Evolutionary conservation across 2,113 vertebrate genomes (phyloP), one percentile per base, ranked within the genome.

Genomic region (Proteles cristata): DNA sequence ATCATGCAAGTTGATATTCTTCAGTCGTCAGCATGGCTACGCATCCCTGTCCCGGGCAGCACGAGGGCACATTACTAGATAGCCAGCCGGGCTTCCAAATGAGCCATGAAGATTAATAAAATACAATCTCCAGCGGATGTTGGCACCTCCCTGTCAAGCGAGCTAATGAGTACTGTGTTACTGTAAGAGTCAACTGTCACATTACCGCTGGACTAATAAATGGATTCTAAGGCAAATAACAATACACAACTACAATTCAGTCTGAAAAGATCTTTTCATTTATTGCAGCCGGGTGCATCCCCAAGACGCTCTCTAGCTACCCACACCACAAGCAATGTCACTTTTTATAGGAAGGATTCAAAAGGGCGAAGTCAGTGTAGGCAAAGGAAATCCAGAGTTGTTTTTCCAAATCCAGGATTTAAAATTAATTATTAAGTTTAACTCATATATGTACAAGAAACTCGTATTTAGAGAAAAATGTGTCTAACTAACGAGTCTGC

Each of bases 71-170:
- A 90, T 98, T 98, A 98, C 92, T 93, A 95, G 68, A 94, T 97
- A 98, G 94, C 96, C 94, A 97, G 91, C 0, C 8, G 97, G 92
- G 89, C 96, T 98, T 98, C 97, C 98, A 98, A 98, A 98, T 98
- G 98, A 98, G 98, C 97, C 98, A 98, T 97, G 98, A 98, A 98
- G 98, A 98, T 97, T 98, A 98, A 98, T 99, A 99, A 99, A 99
- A 98, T 94, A 98, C 96, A 95, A 83, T 97, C 96, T 98, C 97
- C 95, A 98, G 98, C 89, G 97, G 97, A 98, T 97, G 97, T 97
- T 98, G 98, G 98, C 98, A 98, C 98, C 97, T 99, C 98, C 97
- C 97, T 99, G 98, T 98, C 98, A 99, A 98, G 97, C 97, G 96
- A 98, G 98, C 98, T 99, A 99, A 98, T 98, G 98, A 98, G 98